These are phyloP conservation scores for Atherinomorus stipes DNA, from an alignment of 2,113 vertebrate species.

Conservation along the genomic window DNA sequence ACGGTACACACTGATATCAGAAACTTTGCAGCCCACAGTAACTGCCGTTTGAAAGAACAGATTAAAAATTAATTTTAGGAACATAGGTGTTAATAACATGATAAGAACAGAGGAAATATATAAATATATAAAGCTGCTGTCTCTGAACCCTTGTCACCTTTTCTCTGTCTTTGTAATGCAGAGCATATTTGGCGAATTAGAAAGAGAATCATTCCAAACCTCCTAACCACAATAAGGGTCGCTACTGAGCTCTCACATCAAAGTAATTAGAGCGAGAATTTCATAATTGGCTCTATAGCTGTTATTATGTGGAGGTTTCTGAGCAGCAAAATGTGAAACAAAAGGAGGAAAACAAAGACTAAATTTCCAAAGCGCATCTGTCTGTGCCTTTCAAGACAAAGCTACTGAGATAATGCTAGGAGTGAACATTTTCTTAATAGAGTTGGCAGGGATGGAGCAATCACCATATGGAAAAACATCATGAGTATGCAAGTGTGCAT, in stretches of 20 bases:
- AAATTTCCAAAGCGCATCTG: conserved; percentile 65
- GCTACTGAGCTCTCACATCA: conserved; percentile 79
- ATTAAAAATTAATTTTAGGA: conserved; percentile 33
- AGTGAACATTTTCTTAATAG: conserved; percentile 71
- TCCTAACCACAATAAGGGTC: conserved; percentile 67
- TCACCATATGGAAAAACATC: conserved; percentile 62
- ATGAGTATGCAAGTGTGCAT: conserved; percentile 19
- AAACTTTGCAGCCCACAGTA: conserved; percentile 36
- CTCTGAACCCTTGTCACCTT: conserved; percentile 33
- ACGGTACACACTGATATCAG: conserved; percentile 24
- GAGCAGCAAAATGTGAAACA: conserved; percentile 64
- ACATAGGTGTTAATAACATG: conserved; percentile 33
- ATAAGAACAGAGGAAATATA: conserved; percentile 10
- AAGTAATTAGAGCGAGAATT: conserved; percentile 82
- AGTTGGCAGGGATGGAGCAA: conserved; percentile 66
- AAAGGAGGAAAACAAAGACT: conserved; percentile 61
- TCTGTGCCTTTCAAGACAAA: conserved; percentile 68
- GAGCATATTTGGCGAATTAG: conserved; percentile 32
- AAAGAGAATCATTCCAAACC: conserved; percentile 66
- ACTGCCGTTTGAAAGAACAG: conserved; percentile 15
- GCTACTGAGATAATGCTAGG: conserved; percentile 70
- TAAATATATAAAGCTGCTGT: conserved; percentile 19
- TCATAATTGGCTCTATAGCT: conserved; percentile 79
- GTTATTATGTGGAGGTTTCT: conserved; percentile 71
- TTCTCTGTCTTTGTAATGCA: conserved; percentile 24